phyloP scores from a whole-genome alignment of 2,797 vertebrate species.

The Falco naumanni region DNA sequence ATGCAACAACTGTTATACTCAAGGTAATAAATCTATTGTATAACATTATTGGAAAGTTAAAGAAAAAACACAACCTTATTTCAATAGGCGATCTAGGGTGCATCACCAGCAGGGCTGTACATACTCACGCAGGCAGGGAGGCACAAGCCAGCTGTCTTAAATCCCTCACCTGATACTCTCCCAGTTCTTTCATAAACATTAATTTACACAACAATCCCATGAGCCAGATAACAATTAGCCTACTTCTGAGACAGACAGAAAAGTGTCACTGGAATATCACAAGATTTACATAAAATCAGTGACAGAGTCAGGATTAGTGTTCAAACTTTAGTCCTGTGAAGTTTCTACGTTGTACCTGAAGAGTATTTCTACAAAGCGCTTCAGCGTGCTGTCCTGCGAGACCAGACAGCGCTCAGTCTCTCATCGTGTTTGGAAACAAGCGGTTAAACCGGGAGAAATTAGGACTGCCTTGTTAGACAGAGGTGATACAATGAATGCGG shows the following conservation, averaged over 20 bases:
- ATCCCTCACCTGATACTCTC: not conserved
- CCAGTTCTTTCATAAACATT: not conserved
- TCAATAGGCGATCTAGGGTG: not conserved
- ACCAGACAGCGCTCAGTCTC: not conserved
- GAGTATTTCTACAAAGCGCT: not conserved
- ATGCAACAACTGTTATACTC: not conserved
- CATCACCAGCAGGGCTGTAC: fast-evolving
- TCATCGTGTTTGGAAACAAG: not conserved
- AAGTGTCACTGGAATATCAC: not conserved
- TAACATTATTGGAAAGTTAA: not conserved
- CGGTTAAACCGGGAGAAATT: not conserved
- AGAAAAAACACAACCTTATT: not conserved
- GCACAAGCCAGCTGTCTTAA: not conserved
- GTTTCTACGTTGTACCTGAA: not conserved
- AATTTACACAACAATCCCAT: not conserved
- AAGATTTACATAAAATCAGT: not conserved
- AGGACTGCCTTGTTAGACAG: not conserved
- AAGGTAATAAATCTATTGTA: not conserved
- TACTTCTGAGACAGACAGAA: not conserved
- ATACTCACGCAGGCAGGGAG: fast-evolving
- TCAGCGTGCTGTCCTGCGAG: not conserved
- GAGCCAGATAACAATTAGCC: not conserved
- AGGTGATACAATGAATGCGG: not conserved
- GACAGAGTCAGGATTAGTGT: not conserved
- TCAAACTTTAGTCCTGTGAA: not conserved